A percentile compares a stretch with the other conserved stretches of the same genome.
These are phyloP conservation scores for Potamarius usumacintae DNA, from an alignment of 2,113 vertebrate genomes.

Conservation along the genomic window DNA sequence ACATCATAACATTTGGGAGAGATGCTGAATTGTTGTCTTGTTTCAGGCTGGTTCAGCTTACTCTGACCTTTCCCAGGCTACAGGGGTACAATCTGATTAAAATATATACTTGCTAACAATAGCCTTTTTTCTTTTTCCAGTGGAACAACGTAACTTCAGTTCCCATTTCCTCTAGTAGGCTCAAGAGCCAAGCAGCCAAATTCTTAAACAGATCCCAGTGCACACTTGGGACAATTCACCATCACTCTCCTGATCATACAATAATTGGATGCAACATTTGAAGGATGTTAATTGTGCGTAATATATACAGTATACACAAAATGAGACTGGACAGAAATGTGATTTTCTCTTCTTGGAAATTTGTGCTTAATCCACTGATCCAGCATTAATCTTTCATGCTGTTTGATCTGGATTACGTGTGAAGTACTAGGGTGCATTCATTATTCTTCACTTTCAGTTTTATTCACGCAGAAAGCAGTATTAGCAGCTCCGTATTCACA, in stretches of 20 bases:
- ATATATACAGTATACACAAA: not conserved
- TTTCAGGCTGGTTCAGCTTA: not conserved
- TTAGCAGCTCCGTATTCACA: not conserved
- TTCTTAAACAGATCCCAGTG: conserved; percentile 20
- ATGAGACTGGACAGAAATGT: not conserved
- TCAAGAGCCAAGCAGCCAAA: conserved; percentile 12
- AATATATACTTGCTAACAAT: conserved; percentile 52
- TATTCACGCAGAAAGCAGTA: not conserved
- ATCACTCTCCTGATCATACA: not conserved
- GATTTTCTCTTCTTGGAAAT: not conserved
- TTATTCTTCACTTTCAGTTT: conserved; percentile 18
- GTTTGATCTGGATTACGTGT: conserved; percentile 3
- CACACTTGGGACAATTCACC: not conserved
- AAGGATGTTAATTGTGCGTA: not conserved
- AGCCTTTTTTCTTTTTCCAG: conserved; percentile 47
- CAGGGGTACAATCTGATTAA: conserved; percentile 50
- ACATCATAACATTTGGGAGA: not conserved
- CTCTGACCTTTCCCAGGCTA: conserved; percentile 50
- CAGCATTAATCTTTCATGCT: conserved; percentile 35
- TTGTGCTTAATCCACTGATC: not conserved
- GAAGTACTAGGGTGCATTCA: conserved; percentile 2
- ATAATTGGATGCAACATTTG: not conserved
- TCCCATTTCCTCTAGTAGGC: conserved; percentile 33
- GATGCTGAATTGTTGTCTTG: conserved; percentile 4
- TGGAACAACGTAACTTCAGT: conserved; percentile 24